phyloP scores from a whole-genome alignment of 1,140 invertebrate species.

The Charaxes varanes region DNA sequence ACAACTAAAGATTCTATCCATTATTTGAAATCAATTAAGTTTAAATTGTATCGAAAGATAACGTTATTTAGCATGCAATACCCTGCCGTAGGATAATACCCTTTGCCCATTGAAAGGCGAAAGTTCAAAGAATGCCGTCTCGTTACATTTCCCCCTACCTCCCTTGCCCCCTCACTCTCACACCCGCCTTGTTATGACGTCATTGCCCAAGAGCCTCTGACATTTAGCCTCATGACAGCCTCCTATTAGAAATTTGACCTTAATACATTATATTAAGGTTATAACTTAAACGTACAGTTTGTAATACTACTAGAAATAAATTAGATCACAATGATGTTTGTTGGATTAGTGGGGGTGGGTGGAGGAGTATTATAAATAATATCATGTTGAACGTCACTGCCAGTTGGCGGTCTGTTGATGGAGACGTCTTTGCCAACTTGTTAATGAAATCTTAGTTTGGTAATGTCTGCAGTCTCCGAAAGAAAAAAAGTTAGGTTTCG shows the following conservation, averaged over 20 bases:
- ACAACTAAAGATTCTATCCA: no score
- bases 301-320: slow-evolving; percentile 9
- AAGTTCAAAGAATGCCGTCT: slow-evolving; percentile 12
- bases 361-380: no score
- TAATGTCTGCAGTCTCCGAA: no score
- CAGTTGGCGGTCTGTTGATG: background rate
- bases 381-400: slow-evolving; percentile 2
- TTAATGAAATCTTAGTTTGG: no score
- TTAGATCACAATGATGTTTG: slow-evolving; percentile 23
- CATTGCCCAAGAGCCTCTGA: slow-evolving; percentile 13
- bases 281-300: background rate
- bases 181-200: slow-evolving; percentile 18
- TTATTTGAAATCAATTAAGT: no score
- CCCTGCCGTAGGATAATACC: slow-evolving; percentile 1
- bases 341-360: slow-evolving; percentile 21
- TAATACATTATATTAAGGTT: background rate
- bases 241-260: slow-evolving; percentile 7
- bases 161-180: slow-evolving; percentile 2
- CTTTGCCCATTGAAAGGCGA: slow-evolving; percentile 9
- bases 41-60: no score
- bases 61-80: no score
- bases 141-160: slow-evolving; percentile 11
- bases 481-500: no score
- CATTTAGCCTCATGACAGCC: slow-evolving; percentile 9
- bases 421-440: background rate